Evolutionary conservation across 1,140 invertebrate genomes (phyloP).

Genomic region (Heliconius hewitsoni): DNA sequence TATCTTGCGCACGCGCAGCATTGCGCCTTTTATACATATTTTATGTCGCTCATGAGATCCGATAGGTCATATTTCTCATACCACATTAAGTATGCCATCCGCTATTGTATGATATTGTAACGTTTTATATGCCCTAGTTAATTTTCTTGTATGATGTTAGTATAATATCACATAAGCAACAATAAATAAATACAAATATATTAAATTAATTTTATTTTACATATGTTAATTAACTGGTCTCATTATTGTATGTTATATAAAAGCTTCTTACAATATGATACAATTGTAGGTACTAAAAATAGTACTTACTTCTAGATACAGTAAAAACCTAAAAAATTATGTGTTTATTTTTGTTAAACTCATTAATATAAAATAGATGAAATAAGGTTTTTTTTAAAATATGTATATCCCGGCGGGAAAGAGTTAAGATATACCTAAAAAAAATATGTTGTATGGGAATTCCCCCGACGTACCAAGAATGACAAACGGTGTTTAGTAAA

Average conservation of each 20-base stretch:
- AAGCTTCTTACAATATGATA: too few species aligned
- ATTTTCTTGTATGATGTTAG: background rate
- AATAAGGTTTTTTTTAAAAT: too few species aligned
- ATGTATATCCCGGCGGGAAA: too few species aligned
- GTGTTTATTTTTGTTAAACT: too few species aligned
- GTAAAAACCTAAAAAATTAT: too few species aligned
- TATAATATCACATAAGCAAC: background rate
- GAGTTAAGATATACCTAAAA: too few species aligned
- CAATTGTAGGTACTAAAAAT: too few species aligned
- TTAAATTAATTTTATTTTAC: background rate
- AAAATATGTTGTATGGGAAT: background rate
- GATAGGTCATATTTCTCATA: conserved; percentile 35
- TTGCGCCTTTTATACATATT: conserved; percentile 29
- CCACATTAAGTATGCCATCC: conserved; percentile 12
- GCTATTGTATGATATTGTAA: conserved; percentile 12
- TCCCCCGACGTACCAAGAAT: background rate
- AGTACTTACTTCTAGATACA: too few species aligned
- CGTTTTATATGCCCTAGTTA: background rate
- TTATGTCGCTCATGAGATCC: conserved; percentile 25
- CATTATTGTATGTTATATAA: too few species aligned
- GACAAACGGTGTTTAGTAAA: background rate
- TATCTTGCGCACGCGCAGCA: conserved; percentile 21
- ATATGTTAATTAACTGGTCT: too few species aligned
- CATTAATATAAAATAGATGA: too few species aligned
- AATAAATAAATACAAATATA: background rate